A percentile compares a stretch with the other conserved stretches of the same genome.
Evolutionary conservation across 2,113 vertebrate genomes (phyloP).

Genomic region (Paraplagusia blochii): DNA sequence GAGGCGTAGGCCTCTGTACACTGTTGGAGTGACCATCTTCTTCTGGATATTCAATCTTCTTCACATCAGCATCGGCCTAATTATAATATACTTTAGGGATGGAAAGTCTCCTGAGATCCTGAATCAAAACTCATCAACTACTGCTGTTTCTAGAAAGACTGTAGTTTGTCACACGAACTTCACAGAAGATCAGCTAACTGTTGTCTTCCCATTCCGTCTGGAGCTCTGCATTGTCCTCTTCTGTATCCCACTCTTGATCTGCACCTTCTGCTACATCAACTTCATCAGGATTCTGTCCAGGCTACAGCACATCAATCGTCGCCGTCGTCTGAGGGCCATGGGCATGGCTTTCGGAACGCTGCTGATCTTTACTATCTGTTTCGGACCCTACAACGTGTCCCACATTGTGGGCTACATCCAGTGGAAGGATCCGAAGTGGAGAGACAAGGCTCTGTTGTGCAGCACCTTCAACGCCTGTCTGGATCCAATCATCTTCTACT

Average conservation of each 20-base stretch:
- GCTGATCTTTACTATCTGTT: slow-evolving; percentile 81
- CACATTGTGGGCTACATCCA: slow-evolving; percentile 81
- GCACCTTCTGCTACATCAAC: slow-evolving; percentile 77
- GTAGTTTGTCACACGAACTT: slow-evolving; percentile 80
- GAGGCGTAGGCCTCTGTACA: slow-evolving; percentile 67
- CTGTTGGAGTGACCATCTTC: slow-evolving; percentile 71
- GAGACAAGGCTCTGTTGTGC: slow-evolving; percentile 77
- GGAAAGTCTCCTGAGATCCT: fast-evolving
- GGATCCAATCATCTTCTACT: slow-evolving; percentile 88
- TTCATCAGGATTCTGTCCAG: slow-evolving; percentile 73
- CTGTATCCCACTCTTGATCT: slow-evolving; percentile 77
- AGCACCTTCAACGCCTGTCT: slow-evolving; percentile 86
- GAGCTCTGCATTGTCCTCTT: slow-evolving; percentile 82
- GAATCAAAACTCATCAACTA: fast-evolving
- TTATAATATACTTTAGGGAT: slow-evolving; percentile 54
- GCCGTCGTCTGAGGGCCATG: slow-evolving; percentile 70
- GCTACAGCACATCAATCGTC: slow-evolving; percentile 69
- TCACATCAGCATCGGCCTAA: slow-evolving; percentile 81
- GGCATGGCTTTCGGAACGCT: slow-evolving; percentile 78
- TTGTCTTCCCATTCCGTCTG: slow-evolving; percentile 79
- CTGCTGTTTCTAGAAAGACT: fast-evolving
- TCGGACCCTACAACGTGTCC: slow-evolving; percentile 86
- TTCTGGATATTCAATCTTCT: slow-evolving; percentile 78
- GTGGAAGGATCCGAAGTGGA: slow-evolving; percentile 72
- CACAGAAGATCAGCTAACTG: slow-evolving; percentile 58